Evolutionary conservation across 2,113 vertebrate species (phyloP).

Genomic region (Phocoena sinus): DNA sequence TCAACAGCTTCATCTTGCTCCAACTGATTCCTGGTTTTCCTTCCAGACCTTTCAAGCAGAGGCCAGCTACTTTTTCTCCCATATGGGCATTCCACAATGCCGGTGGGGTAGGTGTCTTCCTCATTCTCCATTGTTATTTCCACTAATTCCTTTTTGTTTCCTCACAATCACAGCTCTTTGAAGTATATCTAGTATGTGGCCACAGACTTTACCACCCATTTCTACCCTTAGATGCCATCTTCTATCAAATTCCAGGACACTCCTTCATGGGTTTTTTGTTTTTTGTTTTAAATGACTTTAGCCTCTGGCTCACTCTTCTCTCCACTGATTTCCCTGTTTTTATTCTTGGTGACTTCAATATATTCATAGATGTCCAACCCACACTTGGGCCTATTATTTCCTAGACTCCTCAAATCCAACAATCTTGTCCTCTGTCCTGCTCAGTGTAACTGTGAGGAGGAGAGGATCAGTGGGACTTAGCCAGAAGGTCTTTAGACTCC

Average conservation of each 20-base stretch:
- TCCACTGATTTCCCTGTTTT: neutral
- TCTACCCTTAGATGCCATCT: neutral
- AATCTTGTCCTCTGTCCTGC: neutral
- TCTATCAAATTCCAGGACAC: neutral
- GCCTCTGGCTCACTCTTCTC: neutral
- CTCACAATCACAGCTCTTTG: neutral
- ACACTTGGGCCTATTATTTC: neutral
- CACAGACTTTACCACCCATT: neutral
- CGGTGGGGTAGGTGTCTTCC: neutral
- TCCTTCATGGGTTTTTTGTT: neutral
- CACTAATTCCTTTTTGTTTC: neutral
- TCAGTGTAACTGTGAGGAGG: neutral
- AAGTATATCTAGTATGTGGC: neutral
- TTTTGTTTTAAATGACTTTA: neutral
- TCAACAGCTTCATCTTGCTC: neutral
- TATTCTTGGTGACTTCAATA: neutral
- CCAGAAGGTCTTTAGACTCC: neutral
- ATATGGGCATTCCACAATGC: neutral
- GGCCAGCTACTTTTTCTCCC: neutral
- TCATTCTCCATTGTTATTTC: neutral
- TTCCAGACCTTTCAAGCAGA: neutral
- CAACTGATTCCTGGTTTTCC: neutral
- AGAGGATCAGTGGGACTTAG: neutral
- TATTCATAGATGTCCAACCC: neutral
- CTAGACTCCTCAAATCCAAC: neutral